Conservation (phyloP, 2,888 invertebrate genomes). For the Aphodius granarius region DNA sequence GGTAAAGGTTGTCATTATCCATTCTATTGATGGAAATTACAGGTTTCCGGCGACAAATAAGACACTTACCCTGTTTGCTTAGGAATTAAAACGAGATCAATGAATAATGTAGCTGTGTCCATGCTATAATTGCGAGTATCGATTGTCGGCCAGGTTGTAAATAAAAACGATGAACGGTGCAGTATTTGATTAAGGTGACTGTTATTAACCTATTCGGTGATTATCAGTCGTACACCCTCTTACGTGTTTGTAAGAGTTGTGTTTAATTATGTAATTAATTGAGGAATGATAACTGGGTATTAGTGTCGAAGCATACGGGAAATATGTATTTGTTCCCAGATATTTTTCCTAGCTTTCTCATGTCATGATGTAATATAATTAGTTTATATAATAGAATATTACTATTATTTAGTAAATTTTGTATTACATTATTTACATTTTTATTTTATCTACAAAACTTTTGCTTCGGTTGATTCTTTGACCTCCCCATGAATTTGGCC, state of each 20-base stretch:
- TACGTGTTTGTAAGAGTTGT: not conserved
- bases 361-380: too few relatives aligned
- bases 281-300: too few relatives aligned
- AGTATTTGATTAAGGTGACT: not conserved
- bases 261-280: too few relatives aligned
- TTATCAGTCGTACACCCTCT: not conserved
- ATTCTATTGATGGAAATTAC: slow-evolving; percentile 13
- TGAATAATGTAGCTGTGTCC: slow-evolving; percentile 33
- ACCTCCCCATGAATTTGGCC: too few relatives aligned
- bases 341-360: too few relatives aligned
- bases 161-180: not conserved
- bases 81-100: slow-evolving; percentile 37
- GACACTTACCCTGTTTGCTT: slow-evolving; percentile 32
- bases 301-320: too few relatives aligned
- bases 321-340: too few relatives aligned
- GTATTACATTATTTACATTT: too few relatives aligned
- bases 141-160: not conserved
- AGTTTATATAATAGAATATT: too few relatives aligned
- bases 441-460: too few relatives aligned
- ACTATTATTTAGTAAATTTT: too few relatives aligned
- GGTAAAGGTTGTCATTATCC: slow-evolving; percentile 9
- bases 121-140: not conserved
- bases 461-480: too few relatives aligned
- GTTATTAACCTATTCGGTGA: not conserved
- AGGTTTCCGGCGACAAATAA: slow-evolving; percentile 31